Conservation (phyloP, 2,113 vertebrate genomes). For the Syngnathoides biaculeatus region DNA sequence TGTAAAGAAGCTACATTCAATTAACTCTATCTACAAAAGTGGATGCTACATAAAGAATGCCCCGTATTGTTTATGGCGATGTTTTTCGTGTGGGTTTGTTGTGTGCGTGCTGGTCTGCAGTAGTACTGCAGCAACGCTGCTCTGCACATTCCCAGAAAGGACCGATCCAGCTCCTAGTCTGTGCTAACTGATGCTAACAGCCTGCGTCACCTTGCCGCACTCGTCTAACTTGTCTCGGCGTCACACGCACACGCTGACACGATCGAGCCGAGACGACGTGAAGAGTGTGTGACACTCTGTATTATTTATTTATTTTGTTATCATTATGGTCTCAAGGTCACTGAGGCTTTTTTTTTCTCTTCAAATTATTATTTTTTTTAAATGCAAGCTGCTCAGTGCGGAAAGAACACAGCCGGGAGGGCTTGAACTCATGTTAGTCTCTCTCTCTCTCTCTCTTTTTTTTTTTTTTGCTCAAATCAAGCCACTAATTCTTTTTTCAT, state of each 20-base stretch:
- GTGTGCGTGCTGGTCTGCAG: constrained; percentile 31
- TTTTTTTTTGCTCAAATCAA: background rate
- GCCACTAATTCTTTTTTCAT: constrained; percentile 6
- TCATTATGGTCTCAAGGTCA: constrained; percentile 48
- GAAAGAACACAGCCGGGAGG: constrained; percentile 4
- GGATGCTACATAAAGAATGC: background rate
- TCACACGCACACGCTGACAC: background rate
- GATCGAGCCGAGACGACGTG: background rate
- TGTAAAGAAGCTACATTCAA: too few species aligned
- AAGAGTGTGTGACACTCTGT: constrained; percentile 9
- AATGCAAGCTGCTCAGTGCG: constrained; percentile 6
- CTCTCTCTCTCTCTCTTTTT: background rate
- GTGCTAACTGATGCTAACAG: constrained; percentile 45
- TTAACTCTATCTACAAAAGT: background rate
- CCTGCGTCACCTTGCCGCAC: constrained; percentile 25
- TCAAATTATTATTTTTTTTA: background rate
- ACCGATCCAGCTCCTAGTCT: constrained; percentile 43
- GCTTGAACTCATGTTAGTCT: constrained; percentile 3
- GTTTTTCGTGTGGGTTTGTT: constrained; percentile 34
- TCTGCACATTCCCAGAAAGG: constrained; percentile 69
- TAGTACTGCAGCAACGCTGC: constrained; percentile 66
- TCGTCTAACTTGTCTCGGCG: background rate
- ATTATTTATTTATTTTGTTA: constrained; percentile 14
- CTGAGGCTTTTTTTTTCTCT: constrained; percentile 16
- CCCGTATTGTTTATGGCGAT: too few species aligned